Base-by-base conservation (phyloP, 2,888 invertebrate species). In the Acronicta psi region DNA sequence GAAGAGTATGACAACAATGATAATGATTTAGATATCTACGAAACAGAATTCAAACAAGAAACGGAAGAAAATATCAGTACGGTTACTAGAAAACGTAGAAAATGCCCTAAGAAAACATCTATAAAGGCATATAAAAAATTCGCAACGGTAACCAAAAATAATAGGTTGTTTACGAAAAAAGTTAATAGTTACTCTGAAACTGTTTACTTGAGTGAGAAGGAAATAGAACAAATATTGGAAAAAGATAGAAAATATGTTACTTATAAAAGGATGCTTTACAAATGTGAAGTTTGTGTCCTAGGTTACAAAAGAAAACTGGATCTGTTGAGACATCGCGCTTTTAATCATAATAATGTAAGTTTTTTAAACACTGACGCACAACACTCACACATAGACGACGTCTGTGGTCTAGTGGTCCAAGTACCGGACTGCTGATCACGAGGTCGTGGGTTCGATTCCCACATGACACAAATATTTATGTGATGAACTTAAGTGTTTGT, bases 331-430 rank as follows among this genome's bases (percentile, higher is more conserved):
- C 89, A 88, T 63, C 65, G 66, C 0, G 81, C 75, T 16, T 69
- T 81, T 11, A 67, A 65, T 36, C 89, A 88, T 65, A 66, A 58
- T 17, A 59, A 79, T 77, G 88, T 88, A 56, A 50, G 72, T 71
- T 53, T 7, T 23, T 6, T 7, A 23, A 3, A 7, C 7, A 23
- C 2, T 23, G 7, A 23, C 1, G 23, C 6, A 23, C 23, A 23
- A 1, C 23, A 5, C 23, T 1, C n/a, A n/a, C n/a, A n/a, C n/a
- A n/a, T n/a, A n/a, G n/a, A n/a, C n/a, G n/a, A n/a, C n/a, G n/a
- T n/a, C n/a, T n/a, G n/a, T n/a, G n/a, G n/a, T n/a, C n/a, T n/a
- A n/a, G n/a, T n/a, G n/a, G n/a, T n/a, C n/a, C n/a, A n/a, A n/a
- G n/a, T n/a, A n/a, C n/a, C n/a, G n/a, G n/a, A n/a, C n/a, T n/a